Conservation (phyloP, 2,113 vertebrate genomes). For the Elephas maximus region DNA sequence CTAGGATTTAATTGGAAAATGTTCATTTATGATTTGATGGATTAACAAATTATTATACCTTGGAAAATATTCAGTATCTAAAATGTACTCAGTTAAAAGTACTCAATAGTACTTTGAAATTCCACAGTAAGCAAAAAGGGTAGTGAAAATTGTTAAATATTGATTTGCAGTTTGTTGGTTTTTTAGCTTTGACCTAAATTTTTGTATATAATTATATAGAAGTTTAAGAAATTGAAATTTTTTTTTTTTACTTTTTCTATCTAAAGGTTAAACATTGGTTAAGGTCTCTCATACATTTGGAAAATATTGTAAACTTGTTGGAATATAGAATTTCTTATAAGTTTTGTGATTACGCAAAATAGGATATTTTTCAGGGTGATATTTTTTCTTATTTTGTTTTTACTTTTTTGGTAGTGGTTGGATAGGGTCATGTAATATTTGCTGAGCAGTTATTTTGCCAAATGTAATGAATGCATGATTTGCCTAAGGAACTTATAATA, state of each 20-base stretch:
- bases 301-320: not conserved
- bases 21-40: not conserved
- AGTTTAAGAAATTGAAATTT: not conserved
- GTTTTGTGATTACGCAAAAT: slow-evolving; percentile 31
- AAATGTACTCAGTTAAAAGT: not conserved
- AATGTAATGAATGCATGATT: not conserved
- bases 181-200: slow-evolving; percentile 35
- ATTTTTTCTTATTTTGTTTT: not conserved
- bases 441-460: not conserved
- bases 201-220: not conserved
- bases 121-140: not conserved
- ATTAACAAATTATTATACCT: not conserved
- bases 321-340: not conserved
- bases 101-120: not conserved
- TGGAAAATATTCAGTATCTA: not conserved
- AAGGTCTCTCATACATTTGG: not conserved
- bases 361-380: not conserved
- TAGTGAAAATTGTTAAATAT: slow-evolving; percentile 5
- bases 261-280: not conserved
- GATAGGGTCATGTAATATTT: not conserved
- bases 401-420: not conserved
- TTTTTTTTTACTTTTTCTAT: not conserved
- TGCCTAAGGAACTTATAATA: not conserved
- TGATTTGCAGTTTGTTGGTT: not conserved
- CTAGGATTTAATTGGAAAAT: slow-evolving; percentile 28